phyloP scores from a whole-genome alignment of 2,888 invertebrate species.

The Melanostoma scalare region DNA sequence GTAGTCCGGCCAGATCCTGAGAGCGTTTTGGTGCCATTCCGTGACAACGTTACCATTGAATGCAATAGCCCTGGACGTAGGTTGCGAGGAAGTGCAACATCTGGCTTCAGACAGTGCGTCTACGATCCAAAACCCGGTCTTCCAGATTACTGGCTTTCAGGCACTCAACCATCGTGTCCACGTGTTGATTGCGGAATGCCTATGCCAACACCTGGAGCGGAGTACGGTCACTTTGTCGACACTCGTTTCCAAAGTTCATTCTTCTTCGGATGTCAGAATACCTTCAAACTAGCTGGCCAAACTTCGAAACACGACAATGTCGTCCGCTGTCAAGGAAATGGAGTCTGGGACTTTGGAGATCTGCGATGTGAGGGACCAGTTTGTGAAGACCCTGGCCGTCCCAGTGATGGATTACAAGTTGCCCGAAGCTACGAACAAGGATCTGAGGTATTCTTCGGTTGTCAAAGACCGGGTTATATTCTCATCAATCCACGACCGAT shows the following conservation, averaged over 20 bases:
- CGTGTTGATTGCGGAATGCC: constrained; percentile 95
- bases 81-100: constrained; percentile 90
- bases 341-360: constrained; percentile 98
- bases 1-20: constrained; percentile 91
- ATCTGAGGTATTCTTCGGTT: constrained; percentile 94
- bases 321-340: constrained; percentile 95
- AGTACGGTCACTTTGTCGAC: constrained; percentile 93
- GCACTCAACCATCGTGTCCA: constrained; percentile 92
- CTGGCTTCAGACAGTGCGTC: constrained; percentile 95
- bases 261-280: constrained; percentile 97
- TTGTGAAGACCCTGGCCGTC: constrained; percentile 96
- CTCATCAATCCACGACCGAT: constrained; percentile 95
- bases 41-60: constrained; percentile 93
- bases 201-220: constrained; percentile 95
- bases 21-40: constrained; percentile 93
- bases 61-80: constrained; percentile 91
- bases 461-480: constrained; percentile 95
- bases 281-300: constrained; percentile 96
- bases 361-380: constrained; percentile 97
- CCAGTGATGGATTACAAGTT: constrained; percentile 94
- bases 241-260: constrained; percentile 96
- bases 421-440: constrained; percentile 93
- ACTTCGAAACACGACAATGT: constrained; percentile 95
- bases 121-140: constrained; percentile 96
- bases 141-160: constrained; percentile 95